phyloP scores from a whole-genome alignment of 2,888 invertebrate species.

The Mythimna loreyi region DNA sequence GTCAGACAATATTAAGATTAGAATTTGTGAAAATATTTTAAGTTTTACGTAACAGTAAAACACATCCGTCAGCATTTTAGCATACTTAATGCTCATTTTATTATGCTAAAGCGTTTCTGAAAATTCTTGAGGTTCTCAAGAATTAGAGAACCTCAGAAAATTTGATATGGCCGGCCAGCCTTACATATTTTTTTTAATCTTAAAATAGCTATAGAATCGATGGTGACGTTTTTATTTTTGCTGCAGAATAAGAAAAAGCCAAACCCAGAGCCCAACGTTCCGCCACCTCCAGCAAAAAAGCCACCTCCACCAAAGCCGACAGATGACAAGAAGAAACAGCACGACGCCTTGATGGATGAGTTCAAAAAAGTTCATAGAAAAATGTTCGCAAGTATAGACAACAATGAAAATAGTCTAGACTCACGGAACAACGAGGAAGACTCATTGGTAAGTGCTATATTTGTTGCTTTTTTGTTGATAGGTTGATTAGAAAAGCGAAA shows the following conservation, averaged over 20 bases:
- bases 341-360: slow-evolving; percentile 96
- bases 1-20: slow-evolving; percentile 23
- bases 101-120: background rate
- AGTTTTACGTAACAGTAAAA: background rate
- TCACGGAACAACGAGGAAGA: slow-evolving; percentile 58
- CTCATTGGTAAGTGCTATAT: slow-evolving; percentile 73
- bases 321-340: slow-evolving; percentile 93
- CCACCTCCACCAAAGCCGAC: slow-evolving; percentile 80
- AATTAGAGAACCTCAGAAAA: background rate
- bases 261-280: slow-evolving; percentile 69
- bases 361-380: slow-evolving; percentile 96
- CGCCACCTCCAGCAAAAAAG: slow-evolving; percentile 77
- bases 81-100: background rate
- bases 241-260: slow-evolving; percentile 81
- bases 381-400: slow-evolving; percentile 93
- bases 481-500: slow-evolving; percentile 19
- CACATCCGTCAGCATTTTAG: background rate
- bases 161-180: too few species aligned
- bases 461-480: slow-evolving; percentile 7
- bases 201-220: too few species aligned
- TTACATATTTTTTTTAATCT: too few species aligned
- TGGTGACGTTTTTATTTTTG: background rate
- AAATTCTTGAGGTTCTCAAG: background rate
- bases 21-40: slow-evolving; percentile 2
- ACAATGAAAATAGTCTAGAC: slow-evolving; percentile 57